Conservation (phyloP, 2,113 vertebrate genomes). For the Apaloderma vittatum region DNA sequence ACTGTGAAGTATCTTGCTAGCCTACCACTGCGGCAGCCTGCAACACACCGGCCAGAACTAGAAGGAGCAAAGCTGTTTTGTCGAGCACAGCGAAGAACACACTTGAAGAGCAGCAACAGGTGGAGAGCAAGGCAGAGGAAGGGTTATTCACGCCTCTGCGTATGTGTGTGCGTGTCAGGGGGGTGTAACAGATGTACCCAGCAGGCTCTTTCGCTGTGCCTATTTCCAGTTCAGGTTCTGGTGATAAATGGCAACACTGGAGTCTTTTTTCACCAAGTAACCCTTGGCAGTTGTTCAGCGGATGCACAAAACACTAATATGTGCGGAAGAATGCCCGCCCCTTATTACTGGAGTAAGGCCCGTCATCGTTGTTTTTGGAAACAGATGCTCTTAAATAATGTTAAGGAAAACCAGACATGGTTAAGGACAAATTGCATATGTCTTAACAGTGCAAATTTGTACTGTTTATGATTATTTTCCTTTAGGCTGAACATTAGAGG, state of each 20-base stretch:
- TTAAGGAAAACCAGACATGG: neutral
- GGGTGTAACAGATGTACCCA: neutral
- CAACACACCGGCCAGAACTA: neutral
- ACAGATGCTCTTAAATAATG: neutral
- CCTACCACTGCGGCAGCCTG: neutral
- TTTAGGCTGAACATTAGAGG: neutral
- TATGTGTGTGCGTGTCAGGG: fast-evolving
- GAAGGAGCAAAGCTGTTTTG: neutral
- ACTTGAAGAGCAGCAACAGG: neutral
- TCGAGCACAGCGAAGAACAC: neutral
- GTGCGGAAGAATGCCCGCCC: neutral
- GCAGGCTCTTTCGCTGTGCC: neutral
- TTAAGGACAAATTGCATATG: neutral
- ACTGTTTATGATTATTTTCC: neutral
- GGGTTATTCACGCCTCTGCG: neutral
- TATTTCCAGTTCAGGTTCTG: neutral
- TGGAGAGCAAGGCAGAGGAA: neutral
- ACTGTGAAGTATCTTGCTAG: neutral
- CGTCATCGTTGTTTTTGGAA: fast-evolving
- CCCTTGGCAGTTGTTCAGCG: neutral
- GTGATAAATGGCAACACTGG: neutral
- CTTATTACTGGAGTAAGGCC: neutral
- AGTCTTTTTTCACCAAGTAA: neutral
- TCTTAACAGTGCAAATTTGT: neutral
- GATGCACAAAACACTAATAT: neutral